Evolutionary conservation across 2,797 vertebrate genomes (phyloP), one percentile per base, ranked within the genome.

Genomic region (Eupleurogrammus muticus): DNA sequence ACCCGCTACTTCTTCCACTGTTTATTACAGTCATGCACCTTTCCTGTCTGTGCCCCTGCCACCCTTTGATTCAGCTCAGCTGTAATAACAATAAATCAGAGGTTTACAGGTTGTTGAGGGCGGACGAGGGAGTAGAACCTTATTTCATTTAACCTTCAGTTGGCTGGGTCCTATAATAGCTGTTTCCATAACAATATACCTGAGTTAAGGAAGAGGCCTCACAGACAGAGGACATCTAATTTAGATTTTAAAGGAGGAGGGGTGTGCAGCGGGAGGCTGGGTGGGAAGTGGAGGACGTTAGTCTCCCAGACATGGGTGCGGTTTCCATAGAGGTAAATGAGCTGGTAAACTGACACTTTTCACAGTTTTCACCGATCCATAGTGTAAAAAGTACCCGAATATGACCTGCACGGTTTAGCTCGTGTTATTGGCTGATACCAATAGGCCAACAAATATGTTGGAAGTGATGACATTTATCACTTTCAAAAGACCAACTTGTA

Each of bases 61-160:
- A 87, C 87, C 83, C 84, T 88, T 87, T 87, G 83, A 87, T 88
- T 77, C 79, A 49, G 66, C 88, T 90, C 91, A 91, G 89, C 91
- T 93, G 89, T 72, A 90, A 90, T 82, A 90, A 91, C 85, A 92
- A 88, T 84, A 89, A 89, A 84, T 87, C 87, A 61, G 77, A 85
- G 77, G 81, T 72, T 86, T 87, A 88, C 87, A 92, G 82, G 81
- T 87, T 85, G 82, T 84, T 85, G 75, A 54, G 70, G 86, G 86
- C 49, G 80, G 79, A 84, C 71, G 38, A 67, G 56, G 70, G 69
- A 79, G 67, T 48, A 20, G 2, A 42, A 51, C 46, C 83, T 82
- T 70, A 60, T 66, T 81, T 69, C 51, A 60, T 70, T 77, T 24
- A 80, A 57, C 54, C 38, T 53, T 60, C 14, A 69, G 81, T 75